Percentiles rank a stretch among this genome's conserved stretches.
phyloP scores from a whole-genome alignment of 2,797 vertebrate species.

The Sebastiscus tertius region DNA sequence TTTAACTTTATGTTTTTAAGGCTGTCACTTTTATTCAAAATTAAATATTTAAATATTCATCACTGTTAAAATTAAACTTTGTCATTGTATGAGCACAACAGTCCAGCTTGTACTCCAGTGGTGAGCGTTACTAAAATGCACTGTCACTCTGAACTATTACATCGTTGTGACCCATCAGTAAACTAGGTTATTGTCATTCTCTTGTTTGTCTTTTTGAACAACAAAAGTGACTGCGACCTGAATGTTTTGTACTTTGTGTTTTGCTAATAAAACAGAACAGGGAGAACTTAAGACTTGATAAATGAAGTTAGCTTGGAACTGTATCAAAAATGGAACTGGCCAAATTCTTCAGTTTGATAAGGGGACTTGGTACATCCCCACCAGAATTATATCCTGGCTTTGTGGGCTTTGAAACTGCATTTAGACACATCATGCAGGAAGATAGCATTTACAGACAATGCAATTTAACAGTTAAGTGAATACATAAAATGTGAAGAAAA shows the following conservation, averaged over 20 bases:
- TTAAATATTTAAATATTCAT: neutral
- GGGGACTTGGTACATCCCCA: neutral
- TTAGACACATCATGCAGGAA: neutral
- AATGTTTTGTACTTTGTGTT: neutral
- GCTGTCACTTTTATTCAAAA: neutral
- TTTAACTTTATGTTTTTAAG: neutral
- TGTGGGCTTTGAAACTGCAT: neutral
- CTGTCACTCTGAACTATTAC: too few species aligned
- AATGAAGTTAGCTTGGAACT: neutral
- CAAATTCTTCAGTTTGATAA: neutral
- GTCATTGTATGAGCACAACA: neutral
- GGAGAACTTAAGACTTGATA: neutral
- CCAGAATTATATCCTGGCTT: neutral
- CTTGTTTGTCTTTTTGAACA: neutral
- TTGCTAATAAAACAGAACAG: neutral
- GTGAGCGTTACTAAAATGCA: neutral
- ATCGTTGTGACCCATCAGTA: too few species aligned
- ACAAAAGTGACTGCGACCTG: neutral
- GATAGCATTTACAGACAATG: neutral
- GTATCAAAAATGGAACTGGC: neutral
- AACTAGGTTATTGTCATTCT: neutral
- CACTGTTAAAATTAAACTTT: neutral
- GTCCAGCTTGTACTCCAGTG: neutral
- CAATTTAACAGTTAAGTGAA: neutral
- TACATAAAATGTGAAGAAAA: neutral